Conservation (phyloP, 2,888 invertebrate species). For the Drosophila lacicola region DNA sequence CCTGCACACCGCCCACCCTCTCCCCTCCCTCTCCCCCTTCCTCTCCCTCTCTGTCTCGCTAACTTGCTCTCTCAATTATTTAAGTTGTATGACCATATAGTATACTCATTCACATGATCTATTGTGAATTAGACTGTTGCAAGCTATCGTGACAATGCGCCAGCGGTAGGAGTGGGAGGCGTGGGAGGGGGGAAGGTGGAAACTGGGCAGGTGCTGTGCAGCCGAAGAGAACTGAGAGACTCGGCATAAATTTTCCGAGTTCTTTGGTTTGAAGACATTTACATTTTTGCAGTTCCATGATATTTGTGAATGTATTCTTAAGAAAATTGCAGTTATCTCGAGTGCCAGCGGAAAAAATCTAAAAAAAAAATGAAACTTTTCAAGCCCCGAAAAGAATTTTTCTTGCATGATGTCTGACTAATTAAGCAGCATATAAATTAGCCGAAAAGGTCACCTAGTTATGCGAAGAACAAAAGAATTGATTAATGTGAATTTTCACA, state of each 20-base stretch:
- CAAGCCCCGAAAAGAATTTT: constrained; percentile 19
- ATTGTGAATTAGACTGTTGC: constrained; percentile 64
- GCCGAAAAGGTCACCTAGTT: constrained; percentile 70
- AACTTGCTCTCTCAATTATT: constrained; percentile 8
- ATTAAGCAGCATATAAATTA: constrained; percentile 65
- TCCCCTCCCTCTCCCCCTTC: not conserved
- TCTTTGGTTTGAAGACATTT: not conserved
- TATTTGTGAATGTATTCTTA: not conserved
- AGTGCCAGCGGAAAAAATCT: not conserved
- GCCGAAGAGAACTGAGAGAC: not conserved
- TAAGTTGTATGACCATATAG: constrained; percentile 37
- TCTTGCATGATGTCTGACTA: constrained; percentile 36
- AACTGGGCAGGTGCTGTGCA: not conserved
- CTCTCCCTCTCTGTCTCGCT: not conserved
- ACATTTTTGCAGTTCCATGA: no score
- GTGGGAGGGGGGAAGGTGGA: constrained; percentile 20
- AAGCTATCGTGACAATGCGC: constrained; percentile 44
- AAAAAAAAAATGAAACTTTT: not conserved
- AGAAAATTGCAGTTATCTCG: constrained; percentile 16
- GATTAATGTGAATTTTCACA: constrained; percentile 74
- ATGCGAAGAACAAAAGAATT: constrained; percentile 72
- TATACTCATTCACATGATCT: constrained; percentile 28
- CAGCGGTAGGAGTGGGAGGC: constrained; percentile 20
- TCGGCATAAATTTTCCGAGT: not conserved
- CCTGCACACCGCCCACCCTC: no score